phyloP scores from a whole-genome alignment of 2,888 invertebrate species.

The Tenthredo amoena region DNA sequence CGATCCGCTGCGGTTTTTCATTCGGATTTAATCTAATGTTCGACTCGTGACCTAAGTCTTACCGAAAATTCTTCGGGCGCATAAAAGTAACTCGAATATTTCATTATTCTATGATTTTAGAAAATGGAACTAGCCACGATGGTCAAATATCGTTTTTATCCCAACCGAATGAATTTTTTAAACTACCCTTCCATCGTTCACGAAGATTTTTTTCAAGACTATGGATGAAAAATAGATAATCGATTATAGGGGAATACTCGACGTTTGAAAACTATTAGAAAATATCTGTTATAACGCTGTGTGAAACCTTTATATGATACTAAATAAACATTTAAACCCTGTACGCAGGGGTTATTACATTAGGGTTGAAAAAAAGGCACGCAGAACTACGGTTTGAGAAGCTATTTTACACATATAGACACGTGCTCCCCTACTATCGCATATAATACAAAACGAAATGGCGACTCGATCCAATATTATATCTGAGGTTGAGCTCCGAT shows the following conservation, averaged over 20 bases:
- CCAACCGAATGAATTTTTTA: neutral
- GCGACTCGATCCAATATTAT: slow-evolving; percentile 64
- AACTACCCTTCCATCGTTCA: neutral
- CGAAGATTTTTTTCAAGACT: neutral
- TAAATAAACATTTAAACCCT: neutral
- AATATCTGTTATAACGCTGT: neutral
- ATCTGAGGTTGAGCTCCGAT: slow-evolving; percentile 63
- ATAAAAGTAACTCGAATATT: neutral
- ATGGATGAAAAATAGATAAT: neutral
- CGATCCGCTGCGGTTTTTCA: slow-evolving; percentile 37
- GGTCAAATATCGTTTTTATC: neutral
- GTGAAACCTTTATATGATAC: neutral
- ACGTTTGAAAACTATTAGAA: neutral
- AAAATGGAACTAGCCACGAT: neutral
- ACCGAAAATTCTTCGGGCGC: neutral
- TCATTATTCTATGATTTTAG: neutral
- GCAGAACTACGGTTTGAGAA: neutral
- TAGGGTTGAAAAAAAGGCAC: slow-evolving; percentile 18
- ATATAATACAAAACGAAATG: slow-evolving; percentile 60
- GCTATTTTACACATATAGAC: slow-evolving; percentile 16
- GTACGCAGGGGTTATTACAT: neutral
- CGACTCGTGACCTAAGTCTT: neutral
- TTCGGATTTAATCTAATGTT: neutral
- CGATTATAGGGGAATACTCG: slow-evolving; percentile 4
- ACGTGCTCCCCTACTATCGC: slow-evolving; percentile 26